Percentiles rank a stretch among this genome's conserved stretches.
These are phyloP conservation scores for Rutpela maculata DNA, from an alignment of 2,888 invertebrate species.

Conservation along the genomic window DNA sequence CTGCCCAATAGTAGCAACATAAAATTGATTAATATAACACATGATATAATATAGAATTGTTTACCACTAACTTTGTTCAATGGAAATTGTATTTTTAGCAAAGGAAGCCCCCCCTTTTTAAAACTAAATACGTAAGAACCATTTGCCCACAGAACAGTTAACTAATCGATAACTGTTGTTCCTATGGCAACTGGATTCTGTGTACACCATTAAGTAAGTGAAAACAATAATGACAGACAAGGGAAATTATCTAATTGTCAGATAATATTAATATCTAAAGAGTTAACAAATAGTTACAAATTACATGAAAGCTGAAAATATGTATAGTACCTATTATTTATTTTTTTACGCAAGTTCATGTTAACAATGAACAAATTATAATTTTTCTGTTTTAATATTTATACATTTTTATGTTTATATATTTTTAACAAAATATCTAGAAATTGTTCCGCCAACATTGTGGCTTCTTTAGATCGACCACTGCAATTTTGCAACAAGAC, in stretches of 20 bases:
- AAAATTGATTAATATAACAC: neutral
- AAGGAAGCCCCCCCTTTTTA: conserved; percentile 26
- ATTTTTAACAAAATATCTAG: no score
- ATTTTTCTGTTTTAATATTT: no score
- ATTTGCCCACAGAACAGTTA: conserved; percentile 20
- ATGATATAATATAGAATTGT: neutral
- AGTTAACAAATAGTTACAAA: no score
- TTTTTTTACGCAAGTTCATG: no score
- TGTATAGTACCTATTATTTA: no score
- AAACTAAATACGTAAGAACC: conserved; percentile 28
- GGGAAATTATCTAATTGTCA: neutral
- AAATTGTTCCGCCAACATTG: no score
- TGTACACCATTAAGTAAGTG: conserved; percentile 51
- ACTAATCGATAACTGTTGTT: conserved; percentile 60
- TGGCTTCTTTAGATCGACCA: no score
- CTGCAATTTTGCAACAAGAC: no score
- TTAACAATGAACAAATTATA: no score
- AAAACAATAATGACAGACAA: conserved; percentile 38
- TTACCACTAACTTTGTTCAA: neutral
- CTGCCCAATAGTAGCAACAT: no score
- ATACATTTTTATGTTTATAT: no score
- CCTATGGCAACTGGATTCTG: conserved; percentile 58
- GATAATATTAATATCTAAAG: neutral
- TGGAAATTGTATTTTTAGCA: neutral
- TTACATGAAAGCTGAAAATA: no score